Evolutionary conservation across 1,140 invertebrate species (phyloP), one percentile per base, ranked within the genome.

Genomic region (Drosophila tristis): DNA sequence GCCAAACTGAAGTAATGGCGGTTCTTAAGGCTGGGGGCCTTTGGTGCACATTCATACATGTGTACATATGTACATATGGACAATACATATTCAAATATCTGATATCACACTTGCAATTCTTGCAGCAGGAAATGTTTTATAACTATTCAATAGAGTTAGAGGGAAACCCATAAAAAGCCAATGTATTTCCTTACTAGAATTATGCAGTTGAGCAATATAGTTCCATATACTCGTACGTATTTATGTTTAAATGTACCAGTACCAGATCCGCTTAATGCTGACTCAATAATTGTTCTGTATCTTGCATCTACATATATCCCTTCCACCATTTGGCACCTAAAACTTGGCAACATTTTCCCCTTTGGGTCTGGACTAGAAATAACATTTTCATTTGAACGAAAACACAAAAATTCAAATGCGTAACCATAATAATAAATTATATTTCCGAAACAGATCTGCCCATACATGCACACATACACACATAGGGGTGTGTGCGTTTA

Each of bases 351-450:
- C 15, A 48, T 70, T 49, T 49, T 13, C 49, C 31, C 57, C 20
- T 8, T 50, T 26, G 15, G 51, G 9, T 23, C 31, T 57, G 45
- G 11, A 44, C 44, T 15, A 31, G 25, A 43, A 49, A 42, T 39
- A 53, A 73, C 70, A 35, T 53, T 56, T 58, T 42, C 70, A 74
- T 63, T 62, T 63, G 13, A 45, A 55, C 49, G 15, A 44, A 15
- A 51, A 39, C 13, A 57, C 45, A 26, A 7, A 74, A 77, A 74
- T 59, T 74, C 60, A 53, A 62, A 81, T 54, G 56, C 49, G 31
- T 53, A 56, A 53, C 55, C 64, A 29, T 78, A 81, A 82, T 82
- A 82, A 82, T 82, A 82, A 81, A 82, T 82, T 54, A 75, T 80
- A 66, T 67, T 77, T 73, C 49, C 56, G 42, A 81, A 39, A 49